Evolutionary conservation across 2,113 vertebrate genomes (phyloP), one percentile per base, ranked within the genome.

Genomic region (Amia ocellicauda): DNA sequence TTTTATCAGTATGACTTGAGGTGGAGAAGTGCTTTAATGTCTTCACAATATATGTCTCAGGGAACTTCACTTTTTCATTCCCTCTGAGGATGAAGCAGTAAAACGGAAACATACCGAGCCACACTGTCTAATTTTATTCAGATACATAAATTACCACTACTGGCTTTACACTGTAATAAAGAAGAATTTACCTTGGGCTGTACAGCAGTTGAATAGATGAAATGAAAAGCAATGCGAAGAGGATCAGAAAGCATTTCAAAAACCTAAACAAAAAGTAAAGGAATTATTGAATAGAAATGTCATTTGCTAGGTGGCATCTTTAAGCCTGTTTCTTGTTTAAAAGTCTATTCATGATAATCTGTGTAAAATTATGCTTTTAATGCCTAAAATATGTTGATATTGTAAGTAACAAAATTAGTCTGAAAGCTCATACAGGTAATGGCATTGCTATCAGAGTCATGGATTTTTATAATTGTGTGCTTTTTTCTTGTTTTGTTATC

Each of bases 101-200:
- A 58, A 58, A 55, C 28, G 26, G 28, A 23, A 29, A 58, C 31
- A 58, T 7, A 36, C 31, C 5, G 31, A 36, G 31, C 31, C 11
- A 40, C 36, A 13, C 31, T 42, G 8, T 17, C 2, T 23, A 58
- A 58, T 41, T 20, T 41, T 58, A 58, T 58, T 57, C n/a, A 58
- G 40, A n/a, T 20, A 41, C 11, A 58, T 41, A 41, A 23, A 42
- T 41, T 58, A 36, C 56, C 17, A 27, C 10, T 28, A 27, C 26
- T 3, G 26, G 26, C 11, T 8, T 40, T n/a, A 40, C 16, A 36
- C 5, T 7, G 2, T 3, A 10, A 20, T n/a, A 14, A 11, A 31
- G 10, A 22, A 42, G 14, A 20, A 42, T 14, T 28, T 10, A 23
- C 56, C 56, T 14, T 42, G 20, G n/a, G 17, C 31, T 41, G 9